Conservation (phyloP, 2,797 vertebrate species). For the Thamnophis elegans region DNA sequence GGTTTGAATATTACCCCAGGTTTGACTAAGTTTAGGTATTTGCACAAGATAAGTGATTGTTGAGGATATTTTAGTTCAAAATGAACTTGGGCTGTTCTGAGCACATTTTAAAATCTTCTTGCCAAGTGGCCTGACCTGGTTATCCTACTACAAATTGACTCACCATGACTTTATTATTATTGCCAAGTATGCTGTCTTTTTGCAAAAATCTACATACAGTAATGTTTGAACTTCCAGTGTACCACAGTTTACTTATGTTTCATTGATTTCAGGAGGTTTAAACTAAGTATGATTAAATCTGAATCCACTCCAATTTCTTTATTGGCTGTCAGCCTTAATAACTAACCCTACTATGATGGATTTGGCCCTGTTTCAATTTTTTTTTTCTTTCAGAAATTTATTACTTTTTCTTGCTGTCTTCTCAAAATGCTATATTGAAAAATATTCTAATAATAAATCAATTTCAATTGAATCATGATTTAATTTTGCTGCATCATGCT, state of each 20-base stretch:
- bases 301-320: neutral
- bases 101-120: neutral
- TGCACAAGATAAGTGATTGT: neutral
- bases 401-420: neutral
- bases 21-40: neutral
- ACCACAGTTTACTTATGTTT: neutral
- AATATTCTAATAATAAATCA: neutral
- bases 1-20: neutral
- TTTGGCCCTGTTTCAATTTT: accelerated
- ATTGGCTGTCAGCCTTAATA: neutral
- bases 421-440: neutral
- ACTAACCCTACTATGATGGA: accelerated
- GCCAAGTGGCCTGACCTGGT: neutral
- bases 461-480: neutral
- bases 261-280: neutral
- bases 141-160: neutral
- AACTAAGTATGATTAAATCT: neutral
- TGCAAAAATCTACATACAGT: neutral
- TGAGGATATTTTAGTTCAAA: neutral
- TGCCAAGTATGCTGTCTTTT: neutral
- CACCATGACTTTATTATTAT: neutral
- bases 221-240: neutral
- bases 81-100: neutral
- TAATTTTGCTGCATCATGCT: neutral
- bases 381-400: neutral